Percentiles rank a stretch among this genome's conserved stretches.
Evolutionary conservation across 2,888 invertebrate genomes (phyloP).

Genomic region (Sinopyrophorus schimmeli): DNA sequence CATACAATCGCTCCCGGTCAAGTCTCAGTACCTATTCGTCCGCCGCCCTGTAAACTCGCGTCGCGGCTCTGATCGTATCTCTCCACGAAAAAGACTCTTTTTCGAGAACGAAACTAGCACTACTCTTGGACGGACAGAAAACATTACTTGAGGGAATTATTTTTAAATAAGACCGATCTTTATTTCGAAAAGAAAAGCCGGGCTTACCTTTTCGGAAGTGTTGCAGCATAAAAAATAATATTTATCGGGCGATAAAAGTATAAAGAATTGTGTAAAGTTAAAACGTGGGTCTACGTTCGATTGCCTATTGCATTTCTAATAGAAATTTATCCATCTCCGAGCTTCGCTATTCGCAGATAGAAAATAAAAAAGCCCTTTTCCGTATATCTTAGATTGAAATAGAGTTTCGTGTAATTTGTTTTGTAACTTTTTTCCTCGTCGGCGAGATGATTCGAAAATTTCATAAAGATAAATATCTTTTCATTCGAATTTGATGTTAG

Average conservation of each 20-base stretch:
- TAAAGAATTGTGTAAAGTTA: constrained; percentile 5
- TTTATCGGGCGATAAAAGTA: constrained; percentile 6
- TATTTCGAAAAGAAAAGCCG: too few relatives aligned
- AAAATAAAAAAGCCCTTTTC: constrained; percentile 13
- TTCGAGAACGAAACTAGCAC: too few relatives aligned
- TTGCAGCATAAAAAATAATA: not conserved
- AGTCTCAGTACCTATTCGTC: too few relatives aligned
- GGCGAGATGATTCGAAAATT: constrained; percentile 12
- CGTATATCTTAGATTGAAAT: constrained; percentile 5
- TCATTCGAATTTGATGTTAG: constrained; percentile 10
- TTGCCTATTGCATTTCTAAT: constrained; percentile 16
- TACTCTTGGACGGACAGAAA: too few relatives aligned
- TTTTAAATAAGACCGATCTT: too few relatives aligned
- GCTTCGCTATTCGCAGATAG: constrained; percentile 10
- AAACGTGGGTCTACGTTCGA: constrained; percentile 8
- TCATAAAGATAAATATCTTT: constrained; percentile 16
- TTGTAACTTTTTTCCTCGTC: constrained; percentile 7
- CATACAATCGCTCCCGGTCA: too few relatives aligned
- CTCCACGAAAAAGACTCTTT: too few relatives aligned
- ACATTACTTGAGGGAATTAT: too few relatives aligned
- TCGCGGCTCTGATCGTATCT: too few relatives aligned
- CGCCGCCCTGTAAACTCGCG: too few relatives aligned
- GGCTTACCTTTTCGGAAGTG: too few relatives aligned
- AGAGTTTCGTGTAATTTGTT: constrained; percentile 5
- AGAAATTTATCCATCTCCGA: constrained; percentile 18